phyloP scores from a whole-genome alignment of 2,888 invertebrate genomes.

The Diarsia dahlii region DNA sequence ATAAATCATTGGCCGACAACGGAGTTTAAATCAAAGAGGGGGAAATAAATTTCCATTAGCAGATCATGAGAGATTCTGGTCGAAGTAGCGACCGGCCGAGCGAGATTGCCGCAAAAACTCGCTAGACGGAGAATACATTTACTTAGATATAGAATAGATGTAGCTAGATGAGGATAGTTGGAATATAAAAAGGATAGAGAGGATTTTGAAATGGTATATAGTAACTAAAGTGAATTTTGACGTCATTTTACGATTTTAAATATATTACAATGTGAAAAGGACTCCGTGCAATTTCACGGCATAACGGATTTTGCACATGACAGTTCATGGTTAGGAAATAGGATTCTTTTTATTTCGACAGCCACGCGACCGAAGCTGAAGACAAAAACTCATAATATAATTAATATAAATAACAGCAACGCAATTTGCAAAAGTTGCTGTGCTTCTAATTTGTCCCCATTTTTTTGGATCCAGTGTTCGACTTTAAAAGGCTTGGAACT shows the following conservation, averaged over 20 bases:
- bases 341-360: neutral
- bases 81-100: constrained; percentile 60
- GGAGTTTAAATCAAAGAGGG: constrained; percentile 75
- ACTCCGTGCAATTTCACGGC: too few species aligned
- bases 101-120: constrained; percentile 59
- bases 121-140: constrained; percentile 55
- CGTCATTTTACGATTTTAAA: neutral
- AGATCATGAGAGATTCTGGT: constrained; percentile 70
- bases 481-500: neutral
- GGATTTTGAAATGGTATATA: neutral
- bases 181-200: constrained; percentile 20
- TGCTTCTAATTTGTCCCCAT: neutral
- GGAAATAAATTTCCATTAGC: constrained; percentile 78
- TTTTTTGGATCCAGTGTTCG: neutral
- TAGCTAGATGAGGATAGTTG: constrained; percentile 1
- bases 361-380: neutral
- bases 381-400: neutral
- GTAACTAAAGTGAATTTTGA: neutral
- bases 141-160: constrained; percentile 11
- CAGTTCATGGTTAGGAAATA: neutral
- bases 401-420: too few species aligned
- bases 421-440: too few species aligned
- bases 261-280: neutral
- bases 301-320: too few species aligned
- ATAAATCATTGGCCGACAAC: constrained; percentile 72